phyloP scores from a whole-genome alignment of 64 coral and sea anemone species.

The Dendronephthya gigantea region DNA sequence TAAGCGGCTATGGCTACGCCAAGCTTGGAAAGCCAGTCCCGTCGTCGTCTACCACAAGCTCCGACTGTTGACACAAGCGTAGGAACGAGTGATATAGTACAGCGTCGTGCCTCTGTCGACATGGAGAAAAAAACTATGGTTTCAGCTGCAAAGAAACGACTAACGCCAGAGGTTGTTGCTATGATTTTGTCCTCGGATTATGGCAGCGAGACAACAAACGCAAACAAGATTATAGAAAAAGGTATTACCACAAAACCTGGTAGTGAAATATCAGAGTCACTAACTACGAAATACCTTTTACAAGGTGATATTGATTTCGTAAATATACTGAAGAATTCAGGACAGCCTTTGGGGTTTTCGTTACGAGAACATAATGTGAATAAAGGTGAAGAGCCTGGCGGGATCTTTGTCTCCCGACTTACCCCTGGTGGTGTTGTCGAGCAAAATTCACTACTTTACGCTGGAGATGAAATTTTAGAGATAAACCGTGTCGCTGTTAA shows the following conservation, averaged over 20 bases:
- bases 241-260: background rate
- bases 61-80: background rate
- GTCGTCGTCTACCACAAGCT: background rate
- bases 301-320: background rate
- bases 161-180: constrained; percentile 9
- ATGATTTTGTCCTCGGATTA: background rate
- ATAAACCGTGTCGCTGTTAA: background rate
- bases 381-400: background rate
- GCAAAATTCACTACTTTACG: background rate
- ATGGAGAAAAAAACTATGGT: background rate
- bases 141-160: background rate
- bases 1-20: background rate
- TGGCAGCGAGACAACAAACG: background rate
- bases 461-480: constrained; percentile 10
- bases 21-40: background rate
- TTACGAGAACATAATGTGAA: background rate
- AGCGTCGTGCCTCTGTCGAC: background rate
- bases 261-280: background rate
- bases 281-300: background rate
- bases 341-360: constrained; percentile 9
- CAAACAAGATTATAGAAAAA: background rate
- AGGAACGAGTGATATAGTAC: background rate
- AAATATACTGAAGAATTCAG: background rate
- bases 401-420: background rate
- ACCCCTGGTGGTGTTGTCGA: background rate